Percentiles rank a stretch among this genome's conserved stretches.
Conservation (phyloP, 2,797 vertebrate species). For the Urocyon cinereoargenteus region DNA sequence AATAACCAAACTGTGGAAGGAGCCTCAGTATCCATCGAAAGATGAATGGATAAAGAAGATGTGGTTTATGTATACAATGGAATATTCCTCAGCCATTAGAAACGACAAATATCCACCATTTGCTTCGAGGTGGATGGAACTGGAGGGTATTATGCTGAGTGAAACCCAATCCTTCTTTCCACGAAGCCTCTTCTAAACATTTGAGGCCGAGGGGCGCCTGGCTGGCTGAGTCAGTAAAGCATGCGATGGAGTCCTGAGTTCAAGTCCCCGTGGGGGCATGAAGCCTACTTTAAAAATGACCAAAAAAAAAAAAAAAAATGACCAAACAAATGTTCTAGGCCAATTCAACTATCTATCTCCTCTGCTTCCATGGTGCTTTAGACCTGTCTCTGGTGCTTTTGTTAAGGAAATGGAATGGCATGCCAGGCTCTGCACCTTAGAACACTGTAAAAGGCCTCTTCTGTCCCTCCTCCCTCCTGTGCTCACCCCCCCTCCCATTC, state of each 20-base stretch:
- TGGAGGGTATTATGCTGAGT: no score
- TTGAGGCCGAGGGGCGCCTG: not conserved
- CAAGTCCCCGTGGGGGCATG: not conserved
- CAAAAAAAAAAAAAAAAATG: not conserved
- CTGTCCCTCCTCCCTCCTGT: not conserved
- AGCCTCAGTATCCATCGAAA: no score
- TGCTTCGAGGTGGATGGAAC: no score
- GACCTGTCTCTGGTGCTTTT: not conserved
- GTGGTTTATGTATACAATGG: no score
- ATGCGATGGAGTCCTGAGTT: not conserved
- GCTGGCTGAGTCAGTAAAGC: not conserved
- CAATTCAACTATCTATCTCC: not conserved
- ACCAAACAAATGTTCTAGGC: not conserved
- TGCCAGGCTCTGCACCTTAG: fast-evolving
- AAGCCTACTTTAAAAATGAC: not conserved
- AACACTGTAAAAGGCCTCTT: no score
- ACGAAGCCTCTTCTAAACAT: not conserved
- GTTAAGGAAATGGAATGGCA: not conserved
- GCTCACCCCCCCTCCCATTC: not conserved
- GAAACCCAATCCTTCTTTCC: no score
- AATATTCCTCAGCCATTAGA: no score
- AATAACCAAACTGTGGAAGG: no score
- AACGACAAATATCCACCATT: no score
- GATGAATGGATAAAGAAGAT: no score
- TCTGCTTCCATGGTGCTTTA: not conserved